phyloP scores from a whole-genome alignment of 2,113 vertebrate species.

The Muscicapa adusta region DNA sequence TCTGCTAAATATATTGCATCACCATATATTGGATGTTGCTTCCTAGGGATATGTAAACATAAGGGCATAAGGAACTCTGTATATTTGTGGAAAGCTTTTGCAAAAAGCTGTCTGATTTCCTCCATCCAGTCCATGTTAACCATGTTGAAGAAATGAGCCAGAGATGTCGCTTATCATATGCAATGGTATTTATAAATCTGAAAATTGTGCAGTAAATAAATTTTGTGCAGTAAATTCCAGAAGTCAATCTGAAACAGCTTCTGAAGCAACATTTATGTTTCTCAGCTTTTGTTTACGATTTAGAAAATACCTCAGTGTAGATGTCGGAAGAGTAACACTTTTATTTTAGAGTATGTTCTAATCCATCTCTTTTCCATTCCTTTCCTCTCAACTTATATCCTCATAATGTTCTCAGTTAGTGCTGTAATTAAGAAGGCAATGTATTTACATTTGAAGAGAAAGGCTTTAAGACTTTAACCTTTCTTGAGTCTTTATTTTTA shows the following conservation, averaged over 20 bases:
- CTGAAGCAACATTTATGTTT: background rate
- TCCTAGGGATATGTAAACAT: background rate
- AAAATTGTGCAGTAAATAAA: background rate
- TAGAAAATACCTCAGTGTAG: background rate
- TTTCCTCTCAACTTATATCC: background rate
- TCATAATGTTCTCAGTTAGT: background rate
- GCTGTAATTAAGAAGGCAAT: background rate
- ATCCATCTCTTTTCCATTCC: background rate
- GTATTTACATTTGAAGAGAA: background rate
- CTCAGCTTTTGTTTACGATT: background rate
- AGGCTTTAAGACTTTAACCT: background rate
- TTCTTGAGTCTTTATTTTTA: background rate
- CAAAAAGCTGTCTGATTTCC: background rate
- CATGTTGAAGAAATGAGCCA: background rate
- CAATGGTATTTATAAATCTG: background rate
- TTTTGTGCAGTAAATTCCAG: background rate
- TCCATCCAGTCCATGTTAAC: background rate
- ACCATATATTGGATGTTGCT: background rate
- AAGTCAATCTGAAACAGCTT: background rate
- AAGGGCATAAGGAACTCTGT: background rate
- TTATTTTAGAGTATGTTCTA: background rate
- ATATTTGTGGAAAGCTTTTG: background rate
- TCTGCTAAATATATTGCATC: background rate
- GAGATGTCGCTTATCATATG: accelerated
- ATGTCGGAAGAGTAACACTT: accelerated